These are phyloP conservation scores for Anguilla obscura DNA, from an alignment of 2,797 vertebrate genomes.

Conservation along the genomic window DNA sequence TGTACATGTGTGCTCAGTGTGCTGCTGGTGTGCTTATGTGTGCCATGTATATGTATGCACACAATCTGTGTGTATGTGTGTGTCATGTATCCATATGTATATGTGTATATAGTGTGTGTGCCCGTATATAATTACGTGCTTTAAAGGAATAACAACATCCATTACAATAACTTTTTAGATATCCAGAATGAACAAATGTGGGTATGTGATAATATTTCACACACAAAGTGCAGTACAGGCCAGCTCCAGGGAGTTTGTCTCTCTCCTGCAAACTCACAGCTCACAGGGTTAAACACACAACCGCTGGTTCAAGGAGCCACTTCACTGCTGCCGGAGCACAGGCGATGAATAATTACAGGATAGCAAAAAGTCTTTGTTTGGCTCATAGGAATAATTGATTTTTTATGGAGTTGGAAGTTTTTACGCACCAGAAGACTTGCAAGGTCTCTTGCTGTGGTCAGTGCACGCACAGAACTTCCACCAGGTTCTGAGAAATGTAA, in stretches of 20 bases:
- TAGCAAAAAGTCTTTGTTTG: slow-evolving; percentile 68
- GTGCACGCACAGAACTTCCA: slow-evolving; percentile 51
- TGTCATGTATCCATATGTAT: neutral
- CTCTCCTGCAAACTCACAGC: neutral
- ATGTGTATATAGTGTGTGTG: neutral
- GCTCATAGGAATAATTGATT: slow-evolving; percentile 70
- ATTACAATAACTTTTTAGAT: neutral
- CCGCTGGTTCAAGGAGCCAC: slow-evolving; percentile 46
- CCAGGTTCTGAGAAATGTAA: slow-evolving; percentile 63
- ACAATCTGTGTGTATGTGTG: neutral
- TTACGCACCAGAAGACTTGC: slow-evolving; percentile 62
- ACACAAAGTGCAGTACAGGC: slow-evolving; percentile 18
- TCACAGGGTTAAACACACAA: slow-evolving; percentile 37
- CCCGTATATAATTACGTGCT: neutral
- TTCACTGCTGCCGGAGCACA: slow-evolving; percentile 59
- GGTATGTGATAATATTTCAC: slow-evolving; percentile 18
- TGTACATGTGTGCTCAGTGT: neutral
- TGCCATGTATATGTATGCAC: too few relatives aligned
- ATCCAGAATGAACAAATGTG: slow-evolving; percentile 40
- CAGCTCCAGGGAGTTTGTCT: neutral
- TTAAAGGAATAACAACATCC: slow-evolving; percentile 37
- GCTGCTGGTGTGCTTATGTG: too few relatives aligned
- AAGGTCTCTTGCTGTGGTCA: slow-evolving; percentile 64
- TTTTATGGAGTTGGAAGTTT: slow-evolving; percentile 53
- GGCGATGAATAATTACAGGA: slow-evolving; percentile 64